Base-by-base conservation (phyloP, 2,797 vertebrate genomes). In the Gobio occitaniae region DNA sequence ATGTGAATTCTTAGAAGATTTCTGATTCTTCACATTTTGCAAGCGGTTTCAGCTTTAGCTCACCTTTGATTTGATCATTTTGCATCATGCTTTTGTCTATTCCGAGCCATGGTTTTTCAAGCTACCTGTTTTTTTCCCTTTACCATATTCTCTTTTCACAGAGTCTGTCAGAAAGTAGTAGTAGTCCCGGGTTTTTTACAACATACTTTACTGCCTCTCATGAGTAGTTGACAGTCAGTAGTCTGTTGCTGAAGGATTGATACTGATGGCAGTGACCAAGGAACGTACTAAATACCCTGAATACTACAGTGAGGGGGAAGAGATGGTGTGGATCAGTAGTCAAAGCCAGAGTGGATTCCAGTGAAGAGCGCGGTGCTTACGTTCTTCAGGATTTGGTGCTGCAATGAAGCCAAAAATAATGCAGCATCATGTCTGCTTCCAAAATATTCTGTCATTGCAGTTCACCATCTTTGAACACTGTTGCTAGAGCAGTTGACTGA, bases 221-320 rank as follows among this genome's bases (percentile, higher is more conserved):
- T 36, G 47, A 66, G 32, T 21, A 61, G 25, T 48, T 83, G 59
- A 74, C 29, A 66, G 59, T 36, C 41, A 75, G 48, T 65, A 74
- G 21, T 50, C 36, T 54, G 13, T 76, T 6, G 21, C 4, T 54
- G 61, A 47, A 21, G n/a, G 74, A 69, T 47, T 38, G 29, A 69
- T 59, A 78, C 72, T 44, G 11, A 77, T 84, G 74, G 74, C 74
- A 78, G 48, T 78, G 72, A 47, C 38, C 63, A 74, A 84, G 19
- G 6, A 84, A 47, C 72, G 19, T 84, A 12, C 41, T 25, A 65
- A 80, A 52, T 59, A 65, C 25, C 21, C 9, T 65, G 7, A 81
- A 87, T 77, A 68, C 84, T 74, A 77, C 76, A 56, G 77, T 50
- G 16, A 66, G 17, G 50, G 38, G 54, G 36, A 84, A 86, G 84